phyloP scores from a whole-genome alignment of 2,113 vertebrate genomes.

The Dicerorhinus sumatrensis region DNA sequence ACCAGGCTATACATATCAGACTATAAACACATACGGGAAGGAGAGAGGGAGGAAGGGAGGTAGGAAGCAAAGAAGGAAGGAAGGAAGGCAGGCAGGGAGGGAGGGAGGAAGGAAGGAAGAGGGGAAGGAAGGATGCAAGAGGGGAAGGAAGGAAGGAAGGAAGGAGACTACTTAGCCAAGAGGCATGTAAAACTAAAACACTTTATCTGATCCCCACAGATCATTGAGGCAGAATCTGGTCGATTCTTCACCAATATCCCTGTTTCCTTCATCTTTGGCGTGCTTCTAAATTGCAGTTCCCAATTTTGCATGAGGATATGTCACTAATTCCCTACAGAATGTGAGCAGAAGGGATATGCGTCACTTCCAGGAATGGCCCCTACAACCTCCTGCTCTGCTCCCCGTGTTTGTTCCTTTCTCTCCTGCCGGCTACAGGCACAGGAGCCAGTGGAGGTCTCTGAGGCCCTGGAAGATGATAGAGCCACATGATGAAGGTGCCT shows the following conservation, averaged over 20 bases:
- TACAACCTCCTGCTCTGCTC: neutral
- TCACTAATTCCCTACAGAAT: neutral
- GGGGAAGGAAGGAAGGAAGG: fast-evolving
- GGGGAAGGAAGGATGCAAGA: too few species aligned
- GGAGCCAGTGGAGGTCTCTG: neutral
- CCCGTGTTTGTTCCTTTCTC: neutral
- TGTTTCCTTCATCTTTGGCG: neutral
- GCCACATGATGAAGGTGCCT: fast-evolving
- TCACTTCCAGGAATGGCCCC: neutral
- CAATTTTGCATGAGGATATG: neutral
- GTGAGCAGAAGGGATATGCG: neutral
- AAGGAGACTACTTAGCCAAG: neutral
- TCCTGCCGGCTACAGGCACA: neutral
- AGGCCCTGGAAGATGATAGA: neutral
- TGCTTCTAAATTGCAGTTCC: neutral
- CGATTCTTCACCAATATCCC: neutral
- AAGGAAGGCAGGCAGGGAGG: fast-evolving
- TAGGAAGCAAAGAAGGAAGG: fast-evolving
- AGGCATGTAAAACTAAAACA: neutral
- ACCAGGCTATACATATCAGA: neutral
- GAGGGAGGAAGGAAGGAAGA: neutral
- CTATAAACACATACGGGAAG: neutral
- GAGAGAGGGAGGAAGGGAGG: fast-evolving
- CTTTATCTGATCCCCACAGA: neutral
- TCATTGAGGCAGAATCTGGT: neutral